Evolutionary conservation across 2,113 vertebrate species (phyloP), one percentile per base, ranked within the genome.

Genomic region (Sialia sialis): DNA sequence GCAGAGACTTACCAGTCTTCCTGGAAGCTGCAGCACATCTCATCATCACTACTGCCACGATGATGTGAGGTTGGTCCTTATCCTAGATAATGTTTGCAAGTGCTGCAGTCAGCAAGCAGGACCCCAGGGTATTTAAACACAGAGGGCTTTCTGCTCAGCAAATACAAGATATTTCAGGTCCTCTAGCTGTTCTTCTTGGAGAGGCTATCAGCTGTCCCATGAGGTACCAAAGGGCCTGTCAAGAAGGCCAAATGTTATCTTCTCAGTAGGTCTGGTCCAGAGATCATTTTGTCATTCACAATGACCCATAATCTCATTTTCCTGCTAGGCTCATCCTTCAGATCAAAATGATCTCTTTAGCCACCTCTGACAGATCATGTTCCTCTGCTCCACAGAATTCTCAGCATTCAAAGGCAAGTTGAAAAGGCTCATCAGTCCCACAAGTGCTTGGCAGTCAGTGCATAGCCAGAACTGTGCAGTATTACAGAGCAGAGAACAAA

Each of bases 81-180:
- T 26, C 20, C 17, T 64, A 15, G 2, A 3, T 43, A 41, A 22
- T 3, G 5, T 68, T 44, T 73, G 54, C 22, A 84, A 60, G 64
- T 32, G 10, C 68, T 74, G 68, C 27, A 84, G 41, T 46, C 64
- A 78, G 46, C 44, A 73, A 69, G 51, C 52, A 63, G 23, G 30
- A 77, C 0, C 0, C 0, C 19, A 32, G 26, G 13, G 29, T 83
- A 41, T 29, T 74, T 54, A 49, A 70, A 70, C 29, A 39, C 13
- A 36, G 73, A 66, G 12, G 15, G 30, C 25, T 44, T 84, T 82
- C 52, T 69, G 41, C 70, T 90, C 52, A 84, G 39, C 10, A 39
- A 51, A 8, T 32, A 16, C 21, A 59, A 63, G 16, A 22, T 86
- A 39, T 76, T 90, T 59, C 34, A 59, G 34, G 20, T 64, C 66